Base-by-base conservation (phyloP, 1,140 invertebrate genomes). In the Calephelis virginiensis region DNA sequence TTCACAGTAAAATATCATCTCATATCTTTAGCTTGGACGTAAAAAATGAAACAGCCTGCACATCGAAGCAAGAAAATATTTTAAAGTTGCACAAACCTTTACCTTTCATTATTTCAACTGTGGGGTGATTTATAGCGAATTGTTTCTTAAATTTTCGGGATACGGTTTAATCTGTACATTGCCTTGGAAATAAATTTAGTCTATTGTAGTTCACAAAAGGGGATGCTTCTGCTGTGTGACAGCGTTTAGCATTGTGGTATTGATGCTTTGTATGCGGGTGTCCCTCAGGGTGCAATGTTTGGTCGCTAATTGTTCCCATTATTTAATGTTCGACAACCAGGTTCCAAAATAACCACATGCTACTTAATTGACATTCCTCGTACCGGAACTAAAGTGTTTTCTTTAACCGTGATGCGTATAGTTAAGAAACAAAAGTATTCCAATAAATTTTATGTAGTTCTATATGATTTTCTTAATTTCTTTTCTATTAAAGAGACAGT, bases 161-260 rank as follows among this genome's bases (percentile, higher is more conserved):
- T 75, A 81, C 72, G 75, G 61, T 71, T 67, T 68, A 82, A 82
- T 78, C 75, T 75, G 60, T 75, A 63, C 47, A 77, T 80, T 79
- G 72, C 75, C 74, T 73, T 77, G 65, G 72, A 83, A 82, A 82
- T 79, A 77, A 76, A 78, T 76, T 78, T 73, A 78, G 75, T 68
- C 67, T 65, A 80, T 84, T 85, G 82, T 80, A 48, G 66, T 62
- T 50, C 50, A 80, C 72, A 85, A 83, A n/a, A 76, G 75, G 77
- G 72, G 71, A 78, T 69, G 77, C 82, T 86, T 83, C 81, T 83
- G 76, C 76, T 80, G 76, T 80, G 67, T 79, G 76, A 70, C 73
- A 78, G 69, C 75, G 72, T 78, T 79, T 76, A 73, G 72, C 76
- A 72, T 78, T 78, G 75, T 74, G 74, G 75, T 74, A 69, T 53